These are phyloP conservation scores for Venustaconcha ellipsiformis DNA, from an alignment of 1,140 invertebrate genomes.

Conservation along the genomic window DNA sequence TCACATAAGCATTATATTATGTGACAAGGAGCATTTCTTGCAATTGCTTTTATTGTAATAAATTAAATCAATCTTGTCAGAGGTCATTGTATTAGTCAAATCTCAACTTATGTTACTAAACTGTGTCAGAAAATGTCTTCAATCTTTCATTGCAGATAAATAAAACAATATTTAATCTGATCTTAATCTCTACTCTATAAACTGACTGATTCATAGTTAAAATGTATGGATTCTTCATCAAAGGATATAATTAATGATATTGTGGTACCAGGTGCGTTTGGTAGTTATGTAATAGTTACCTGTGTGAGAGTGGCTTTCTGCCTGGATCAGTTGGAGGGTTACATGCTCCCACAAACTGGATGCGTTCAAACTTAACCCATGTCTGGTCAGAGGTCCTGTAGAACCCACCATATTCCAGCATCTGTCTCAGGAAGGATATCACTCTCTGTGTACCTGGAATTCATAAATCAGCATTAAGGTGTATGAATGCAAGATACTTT, in stretches of 20 bases:
- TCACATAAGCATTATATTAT: too few relatives aligned
- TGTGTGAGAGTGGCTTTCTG: slow-evolving; percentile 95
- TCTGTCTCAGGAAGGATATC: slow-evolving; percentile 97
- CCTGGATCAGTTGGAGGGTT: slow-evolving; percentile 99
- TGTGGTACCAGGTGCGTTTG: neutral
- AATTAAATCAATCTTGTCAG: too few relatives aligned
- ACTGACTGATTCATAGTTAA: neutral
- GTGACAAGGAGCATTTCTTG: too few relatives aligned
- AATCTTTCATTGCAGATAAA: too few relatives aligned
- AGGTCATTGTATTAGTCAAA: too few relatives aligned
- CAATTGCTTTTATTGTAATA: too few relatives aligned
- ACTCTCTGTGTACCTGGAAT: slow-evolving; percentile 88
- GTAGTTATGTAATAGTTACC: slow-evolving; percentile 66
- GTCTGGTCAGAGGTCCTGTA: slow-evolving; percentile 94
- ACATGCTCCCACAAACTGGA: slow-evolving; percentile 99
- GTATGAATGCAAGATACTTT: too few relatives aligned
- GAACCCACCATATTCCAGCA: slow-evolving; percentile 91
- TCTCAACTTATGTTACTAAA: too few relatives aligned
- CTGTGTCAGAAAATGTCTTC: too few relatives aligned
- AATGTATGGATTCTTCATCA: neutral
- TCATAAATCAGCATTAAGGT: neutral
- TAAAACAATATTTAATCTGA: neutral
- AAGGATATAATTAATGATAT: neutral
- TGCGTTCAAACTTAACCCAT: slow-evolving; percentile 96
- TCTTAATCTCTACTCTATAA: neutral